Conservation (phyloP, 2,888 invertebrate species). For the Oxystoma pomonae region DNA sequence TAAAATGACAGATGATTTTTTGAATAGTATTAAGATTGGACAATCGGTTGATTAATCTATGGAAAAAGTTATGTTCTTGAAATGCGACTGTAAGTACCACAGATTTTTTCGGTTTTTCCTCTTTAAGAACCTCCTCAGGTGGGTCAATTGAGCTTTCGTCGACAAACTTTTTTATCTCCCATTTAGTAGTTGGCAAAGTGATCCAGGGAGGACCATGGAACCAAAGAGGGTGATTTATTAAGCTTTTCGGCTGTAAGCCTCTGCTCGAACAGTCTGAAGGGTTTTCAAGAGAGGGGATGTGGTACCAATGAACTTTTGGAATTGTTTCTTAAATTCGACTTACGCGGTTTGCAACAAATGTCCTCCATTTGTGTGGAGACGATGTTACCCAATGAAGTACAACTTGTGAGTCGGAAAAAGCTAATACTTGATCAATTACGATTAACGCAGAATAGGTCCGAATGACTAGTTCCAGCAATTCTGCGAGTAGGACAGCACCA, state of each 20-base stretch:
- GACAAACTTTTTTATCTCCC: not conserved
- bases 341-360: not conserved
- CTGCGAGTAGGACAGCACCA: too few relatives aligned
- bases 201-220: too few relatives aligned
- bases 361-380: not conserved
- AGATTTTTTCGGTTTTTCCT: not conserved
- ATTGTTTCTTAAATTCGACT: not conserved
- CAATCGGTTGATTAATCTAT: not conserved
- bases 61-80: not conserved
- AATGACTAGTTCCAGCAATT: conserved; percentile 8
- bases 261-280: not conserved
- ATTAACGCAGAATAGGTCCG: too few relatives aligned
- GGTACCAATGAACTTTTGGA: not conserved
- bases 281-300: not conserved
- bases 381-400: too few relatives aligned
- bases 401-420: too few relatives aligned
- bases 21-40: not conserved
- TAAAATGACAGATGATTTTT: not conserved
- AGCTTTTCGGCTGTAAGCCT: too few relatives aligned
- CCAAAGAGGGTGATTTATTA: too few relatives aligned
- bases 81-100: not conserved
- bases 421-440: too few relatives aligned
- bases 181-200: too few relatives aligned
- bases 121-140: not conserved
- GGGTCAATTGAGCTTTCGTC: too few relatives aligned